Evolutionary conservation across 2,113 vertebrate species (phyloP).

Genomic region (Oryzias celebensis): DNA sequence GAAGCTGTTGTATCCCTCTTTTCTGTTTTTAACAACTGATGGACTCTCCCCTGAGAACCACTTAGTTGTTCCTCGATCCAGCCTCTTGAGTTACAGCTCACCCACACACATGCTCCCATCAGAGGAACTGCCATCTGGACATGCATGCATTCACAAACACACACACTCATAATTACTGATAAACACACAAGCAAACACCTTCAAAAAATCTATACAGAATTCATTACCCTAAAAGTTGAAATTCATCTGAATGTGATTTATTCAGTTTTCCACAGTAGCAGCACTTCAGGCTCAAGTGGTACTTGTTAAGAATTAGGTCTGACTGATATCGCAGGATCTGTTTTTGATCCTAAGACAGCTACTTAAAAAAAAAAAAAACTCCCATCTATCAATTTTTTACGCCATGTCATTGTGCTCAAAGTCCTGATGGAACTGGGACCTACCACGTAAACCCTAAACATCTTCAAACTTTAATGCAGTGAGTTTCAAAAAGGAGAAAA

Average conservation of each 20-base stretch:
- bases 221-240: slow-evolving; percentile 6
- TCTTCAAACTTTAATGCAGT: no score
- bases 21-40: slow-evolving; percentile 68
- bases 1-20: slow-evolving; percentile 62
- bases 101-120: slow-evolving; percentile 53
- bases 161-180: neutral
- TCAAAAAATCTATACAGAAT: slow-evolving; percentile 1
- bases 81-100: slow-evolving; percentile 68
- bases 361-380: no score
- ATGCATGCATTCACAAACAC: slow-evolving; percentile 23
- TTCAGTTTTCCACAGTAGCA: no score
- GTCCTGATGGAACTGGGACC: no score
- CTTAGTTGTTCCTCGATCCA: slow-evolving; percentile 70
- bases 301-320: slow-evolving; percentile 8
- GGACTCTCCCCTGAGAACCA: slow-evolving; percentile 70
- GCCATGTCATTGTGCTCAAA: no score
- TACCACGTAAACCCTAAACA: no score
- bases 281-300: slow-evolving; percentile 3
- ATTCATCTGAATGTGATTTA: no score
- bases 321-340: slow-evolving; percentile 1
- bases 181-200: slow-evolving; percentile 16
- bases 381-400: no score
- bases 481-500: no score
- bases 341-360: no score
- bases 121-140: slow-evolving; percentile 42